Conservation (phyloP, 2,888 invertebrate genomes). For the Malachius bipustulatus region DNA sequence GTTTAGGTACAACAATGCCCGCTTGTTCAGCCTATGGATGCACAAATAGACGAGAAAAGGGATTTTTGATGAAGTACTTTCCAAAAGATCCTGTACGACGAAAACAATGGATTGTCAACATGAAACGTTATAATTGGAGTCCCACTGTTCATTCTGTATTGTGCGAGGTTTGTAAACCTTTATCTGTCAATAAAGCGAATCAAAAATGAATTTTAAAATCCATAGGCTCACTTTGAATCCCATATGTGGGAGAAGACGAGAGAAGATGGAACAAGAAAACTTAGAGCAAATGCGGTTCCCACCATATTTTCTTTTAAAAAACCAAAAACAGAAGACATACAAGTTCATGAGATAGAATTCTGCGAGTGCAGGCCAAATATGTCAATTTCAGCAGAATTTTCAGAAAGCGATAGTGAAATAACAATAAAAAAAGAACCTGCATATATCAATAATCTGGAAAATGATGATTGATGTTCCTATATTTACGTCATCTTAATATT, state of each 20-base stretch:
- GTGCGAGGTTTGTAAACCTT: constrained; percentile 30
- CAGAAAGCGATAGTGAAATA: too few relatives aligned
- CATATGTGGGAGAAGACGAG: constrained; percentile 11
- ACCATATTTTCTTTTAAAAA: constrained; percentile 5
- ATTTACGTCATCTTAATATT: too few relatives aligned
- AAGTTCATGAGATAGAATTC: too few relatives aligned
- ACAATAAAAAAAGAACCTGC: too few relatives aligned
- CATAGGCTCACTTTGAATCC: constrained; percentile 10
- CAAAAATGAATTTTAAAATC: too few relatives aligned
- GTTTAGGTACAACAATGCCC: too few relatives aligned
- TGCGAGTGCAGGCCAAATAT: too few relatives aligned
- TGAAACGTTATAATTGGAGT: constrained; percentile 32
- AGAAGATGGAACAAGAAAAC: constrained; percentile 10
- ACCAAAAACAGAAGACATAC: constrained; percentile 1
- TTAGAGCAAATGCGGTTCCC: constrained; percentile 10
- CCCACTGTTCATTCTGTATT: constrained; percentile 34
- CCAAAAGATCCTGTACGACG: constrained; percentile 32
- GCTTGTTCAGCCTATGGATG: constrained; percentile 35
- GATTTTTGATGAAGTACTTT: constrained; percentile 35
- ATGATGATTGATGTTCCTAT: too few relatives aligned
- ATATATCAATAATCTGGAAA: too few relatives aligned
- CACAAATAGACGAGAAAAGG: constrained; percentile 33
- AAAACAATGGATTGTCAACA: constrained; percentile 31
- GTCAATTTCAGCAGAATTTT: too few relatives aligned
- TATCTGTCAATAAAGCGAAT: too few relatives aligned